Evolutionary conservation across 2,113 vertebrate species (phyloP).

Genomic region (Anoplopoma fimbria): DNA sequence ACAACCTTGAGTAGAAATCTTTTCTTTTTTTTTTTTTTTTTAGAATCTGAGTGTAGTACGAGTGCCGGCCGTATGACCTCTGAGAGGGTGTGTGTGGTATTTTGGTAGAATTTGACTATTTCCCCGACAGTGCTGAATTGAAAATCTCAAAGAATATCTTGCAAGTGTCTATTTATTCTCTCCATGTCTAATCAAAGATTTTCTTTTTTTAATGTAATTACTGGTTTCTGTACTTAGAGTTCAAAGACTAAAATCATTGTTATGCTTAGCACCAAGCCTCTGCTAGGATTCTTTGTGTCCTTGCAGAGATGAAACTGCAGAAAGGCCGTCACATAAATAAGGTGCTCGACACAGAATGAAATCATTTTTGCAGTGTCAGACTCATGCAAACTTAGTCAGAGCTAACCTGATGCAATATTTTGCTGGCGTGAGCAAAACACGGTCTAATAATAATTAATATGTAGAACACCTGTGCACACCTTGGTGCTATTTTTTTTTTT

Average conservation of each 20-base stretch:
- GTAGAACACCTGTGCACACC: neutral
- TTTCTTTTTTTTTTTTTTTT: constrained; percentile 13
- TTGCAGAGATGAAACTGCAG: constrained; percentile 12
- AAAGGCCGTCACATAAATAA: constrained; percentile 30
- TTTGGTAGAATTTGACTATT: neutral
- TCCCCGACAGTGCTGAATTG: neutral
- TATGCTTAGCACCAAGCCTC: constrained; percentile 18
- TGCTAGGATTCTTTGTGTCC: constrained; percentile 15
- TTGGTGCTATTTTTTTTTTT: neutral
- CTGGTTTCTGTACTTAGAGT: constrained; percentile 34
- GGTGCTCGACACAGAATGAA: neutral
- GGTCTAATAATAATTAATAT: neutral
- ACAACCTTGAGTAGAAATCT: constrained; percentile 18
- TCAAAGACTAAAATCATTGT: constrained; percentile 47
- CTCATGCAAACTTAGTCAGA: neutral
- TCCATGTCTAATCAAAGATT: constrained; percentile 24
- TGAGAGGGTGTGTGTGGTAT: neutral
- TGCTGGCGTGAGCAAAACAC: neutral
- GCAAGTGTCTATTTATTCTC: neutral
- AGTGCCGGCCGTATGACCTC: neutral
- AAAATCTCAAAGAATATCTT: constrained; percentile 21
- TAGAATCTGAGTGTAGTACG: neutral
- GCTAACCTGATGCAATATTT: constrained; percentile 3
- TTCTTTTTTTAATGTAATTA: neutral
- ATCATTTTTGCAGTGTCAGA: neutral